phyloP scores from a whole-genome alignment of 1,140 invertebrate species.

The Drosophila rhopaloa region DNA sequence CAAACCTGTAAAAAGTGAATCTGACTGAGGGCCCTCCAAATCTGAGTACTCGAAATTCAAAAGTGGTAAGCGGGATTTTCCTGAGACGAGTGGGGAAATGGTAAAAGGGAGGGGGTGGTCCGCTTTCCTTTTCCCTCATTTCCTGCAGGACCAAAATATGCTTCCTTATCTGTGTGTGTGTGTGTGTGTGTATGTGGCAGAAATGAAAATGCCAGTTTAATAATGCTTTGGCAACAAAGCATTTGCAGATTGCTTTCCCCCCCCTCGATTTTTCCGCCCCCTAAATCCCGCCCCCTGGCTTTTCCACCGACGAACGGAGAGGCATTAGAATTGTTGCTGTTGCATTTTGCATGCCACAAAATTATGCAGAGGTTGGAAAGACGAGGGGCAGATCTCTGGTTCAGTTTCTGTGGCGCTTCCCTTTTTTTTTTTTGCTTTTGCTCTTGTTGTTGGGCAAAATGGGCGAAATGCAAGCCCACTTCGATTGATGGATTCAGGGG shows the following conservation, averaged over 20 bases:
- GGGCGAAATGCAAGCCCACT: background rate
- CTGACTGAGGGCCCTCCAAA: background rate
- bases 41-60: constrained; percentile 62
- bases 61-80: constrained; percentile 59
- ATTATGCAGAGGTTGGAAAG: constrained; percentile 51
- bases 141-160: constrained; percentile 57
- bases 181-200: constrained; percentile 39
- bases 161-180: constrained; percentile 33
- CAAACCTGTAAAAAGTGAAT: constrained; percentile 37
- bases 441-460: background rate
- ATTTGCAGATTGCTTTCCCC: constrained; percentile 75
- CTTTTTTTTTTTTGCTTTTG: constrained; percentile 4
- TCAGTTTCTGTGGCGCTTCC: constrained; percentile 16
- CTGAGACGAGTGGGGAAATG: constrained; percentile 18
- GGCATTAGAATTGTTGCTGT: constrained; percentile 34
- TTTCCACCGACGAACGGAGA: constrained; percentile 3
- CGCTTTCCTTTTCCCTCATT: background rate
- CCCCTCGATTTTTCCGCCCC: constrained; percentile 14
- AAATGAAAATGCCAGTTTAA: constrained; percentile 81
- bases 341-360: constrained; percentile 71
- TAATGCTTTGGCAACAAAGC: constrained; percentile 77
- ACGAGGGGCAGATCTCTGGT: constrained; percentile 6
- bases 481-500: constrained; percentile 16
- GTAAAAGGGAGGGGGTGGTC: background rate
- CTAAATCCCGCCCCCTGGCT: background rate